Evolutionary conservation across 2,113 vertebrate species (phyloP), one percentile per base, ranked within the genome.

Genomic region (Puffinus mauretanicus): DNA sequence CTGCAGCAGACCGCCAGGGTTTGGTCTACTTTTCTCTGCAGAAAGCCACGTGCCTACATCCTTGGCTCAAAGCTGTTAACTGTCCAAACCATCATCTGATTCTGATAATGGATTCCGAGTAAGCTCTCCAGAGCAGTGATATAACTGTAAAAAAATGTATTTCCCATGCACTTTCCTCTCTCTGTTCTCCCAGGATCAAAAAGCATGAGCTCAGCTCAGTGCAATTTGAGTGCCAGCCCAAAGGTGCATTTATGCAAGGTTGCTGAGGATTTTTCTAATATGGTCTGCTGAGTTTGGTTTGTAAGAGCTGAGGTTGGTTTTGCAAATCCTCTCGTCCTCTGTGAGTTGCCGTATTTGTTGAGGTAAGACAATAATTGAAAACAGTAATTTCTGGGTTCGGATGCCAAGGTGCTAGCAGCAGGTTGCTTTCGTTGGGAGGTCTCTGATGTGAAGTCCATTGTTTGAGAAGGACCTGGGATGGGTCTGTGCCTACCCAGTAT

Each of bases 191-290:
- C 70, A 25, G 82, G 61, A 57, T 21, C 36, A 44, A 8, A 36
- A 16, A 5, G 32, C 16, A 13, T 3, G 85, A 65, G 40, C 70
- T 69, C 49, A 69, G 69, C 82, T 51, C 61, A 1, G 16, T 2
- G 27, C 66, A 38, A 9, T 16, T 3, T 17, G 42, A 69, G 60
- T 11, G 22, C 16, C 49, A 29, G 36, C 34, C 27, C 7, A 2
- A 26, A 16, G 32, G 15, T 0, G 1, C 0, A 0, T 16, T 20
- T 11, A 5, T 1, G 10, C 15, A 18, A 7, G 20, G 4, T 10
- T 76, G 62, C 38, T 0, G 12, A 47, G 66, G 32, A 8, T 20
- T 52, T 13, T 16, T 64, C 44, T 60, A 4, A 1, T 2, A 11
- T 4, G 29, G 24, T 16, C 44, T 77, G 38, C 34, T 9, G 38